Percentiles rank a stretch among this genome's conserved stretches.
phyloP scores from a whole-genome alignment of 2,113 vertebrate species.

The Elaphurus davidianus region DNA sequence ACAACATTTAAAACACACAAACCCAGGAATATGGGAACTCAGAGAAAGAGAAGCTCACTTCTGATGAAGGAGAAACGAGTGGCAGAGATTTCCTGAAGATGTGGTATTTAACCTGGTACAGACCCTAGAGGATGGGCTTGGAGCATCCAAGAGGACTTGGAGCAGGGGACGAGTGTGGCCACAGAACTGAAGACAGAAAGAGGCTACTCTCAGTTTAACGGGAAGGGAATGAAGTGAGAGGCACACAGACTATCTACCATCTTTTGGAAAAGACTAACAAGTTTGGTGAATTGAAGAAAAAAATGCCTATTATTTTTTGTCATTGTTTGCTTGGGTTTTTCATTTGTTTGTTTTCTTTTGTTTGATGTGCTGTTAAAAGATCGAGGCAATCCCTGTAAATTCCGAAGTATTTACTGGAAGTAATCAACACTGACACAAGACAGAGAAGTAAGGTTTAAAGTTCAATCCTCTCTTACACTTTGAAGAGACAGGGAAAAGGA shows the following conservation, averaged over 20 bases:
- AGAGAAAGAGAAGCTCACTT: neutral
- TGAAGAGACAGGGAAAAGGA: neutral
- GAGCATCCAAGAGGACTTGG: neutral
- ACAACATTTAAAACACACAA: neutral
- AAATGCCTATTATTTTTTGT: neutral
- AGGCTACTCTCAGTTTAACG: neutral
- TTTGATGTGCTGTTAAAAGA: neutral
- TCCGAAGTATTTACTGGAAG: neutral
- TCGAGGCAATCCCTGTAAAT: neutral
- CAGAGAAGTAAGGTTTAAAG: neutral
- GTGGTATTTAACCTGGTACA: neutral
- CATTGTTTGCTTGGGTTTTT: neutral
- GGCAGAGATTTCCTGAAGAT: neutral
- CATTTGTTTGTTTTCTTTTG: neutral
- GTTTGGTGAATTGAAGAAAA: neutral
- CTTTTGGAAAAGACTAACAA: neutral
- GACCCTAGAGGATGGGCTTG: neutral
- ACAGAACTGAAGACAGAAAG: neutral
- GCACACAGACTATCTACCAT: neutral
- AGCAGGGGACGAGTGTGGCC: too few species aligned
- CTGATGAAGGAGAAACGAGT: neutral
- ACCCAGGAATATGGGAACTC: neutral
- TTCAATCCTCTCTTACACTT: neutral
- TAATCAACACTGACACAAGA: neutral
- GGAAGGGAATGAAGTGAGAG: neutral